phyloP scores from a whole-genome alignment of 2,888 invertebrate genomes.

The Sarcophaga subvicina region DNA sequence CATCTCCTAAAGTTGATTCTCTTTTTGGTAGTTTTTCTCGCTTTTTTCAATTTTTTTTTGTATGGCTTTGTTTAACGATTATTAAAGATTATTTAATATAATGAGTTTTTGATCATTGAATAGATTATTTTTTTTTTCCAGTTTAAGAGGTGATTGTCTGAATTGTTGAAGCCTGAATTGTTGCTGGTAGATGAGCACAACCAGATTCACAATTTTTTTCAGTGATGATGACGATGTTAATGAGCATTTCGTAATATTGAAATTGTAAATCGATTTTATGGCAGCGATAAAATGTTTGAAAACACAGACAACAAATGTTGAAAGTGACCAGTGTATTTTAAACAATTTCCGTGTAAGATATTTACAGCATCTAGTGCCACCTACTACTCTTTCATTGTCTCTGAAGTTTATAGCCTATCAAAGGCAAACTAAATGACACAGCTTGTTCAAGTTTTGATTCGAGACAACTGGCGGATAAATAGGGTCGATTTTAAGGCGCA shows the following conservation, averaged over 20 bases:
- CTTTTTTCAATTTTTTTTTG: slow-evolving; percentile 1
- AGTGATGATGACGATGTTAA: neutral
- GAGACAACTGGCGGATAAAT: too few relatives aligned
- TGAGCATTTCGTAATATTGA: neutral
- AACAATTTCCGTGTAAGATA: too few relatives aligned
- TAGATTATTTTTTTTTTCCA: slow-evolving; percentile 23
- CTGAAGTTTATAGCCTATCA: too few relatives aligned
- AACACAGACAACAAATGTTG: too few relatives aligned
- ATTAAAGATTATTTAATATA: slow-evolving; percentile 53
- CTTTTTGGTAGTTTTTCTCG: neutral
- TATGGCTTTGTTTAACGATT: slow-evolving; percentile 17
- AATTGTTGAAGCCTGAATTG: neutral
- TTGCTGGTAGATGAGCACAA: neutral
- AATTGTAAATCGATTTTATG: slow-evolving; percentile 12
- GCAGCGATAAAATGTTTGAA: neutral
- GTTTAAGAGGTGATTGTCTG: slow-evolving; percentile 1
- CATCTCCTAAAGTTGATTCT: neutral
- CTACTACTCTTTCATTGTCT: too few relatives aligned
- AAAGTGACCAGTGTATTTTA: too few relatives aligned
- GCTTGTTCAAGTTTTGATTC: too few relatives aligned
- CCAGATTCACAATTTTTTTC: neutral
- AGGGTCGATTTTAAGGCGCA: too few relatives aligned
- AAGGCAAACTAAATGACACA: too few relatives aligned
- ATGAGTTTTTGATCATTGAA: slow-evolving; percentile 56
- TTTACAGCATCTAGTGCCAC: too few relatives aligned